phyloP scores from a whole-genome alignment of 2,113 vertebrate genomes.

The Festucalex cinctus region DNA sequence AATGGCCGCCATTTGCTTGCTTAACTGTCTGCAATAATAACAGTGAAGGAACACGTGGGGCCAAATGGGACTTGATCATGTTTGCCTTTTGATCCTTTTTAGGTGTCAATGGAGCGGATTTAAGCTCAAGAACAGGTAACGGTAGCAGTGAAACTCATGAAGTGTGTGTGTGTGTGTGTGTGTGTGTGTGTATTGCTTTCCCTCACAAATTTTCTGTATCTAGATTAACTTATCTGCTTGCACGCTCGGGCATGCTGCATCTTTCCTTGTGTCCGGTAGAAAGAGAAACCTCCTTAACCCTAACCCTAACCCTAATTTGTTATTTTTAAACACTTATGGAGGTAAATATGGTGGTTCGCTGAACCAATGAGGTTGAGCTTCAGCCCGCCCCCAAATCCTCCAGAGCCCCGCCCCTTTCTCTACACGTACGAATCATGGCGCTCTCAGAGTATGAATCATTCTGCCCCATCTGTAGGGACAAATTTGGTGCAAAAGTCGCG shows the following conservation, averaged over 20 bases:
- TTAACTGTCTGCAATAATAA: constrained; percentile 18
- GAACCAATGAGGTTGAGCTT: no score
- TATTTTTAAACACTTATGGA: no score
- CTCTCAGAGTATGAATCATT: no score
- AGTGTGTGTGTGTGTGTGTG: not conserved
- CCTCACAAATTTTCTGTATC: constrained; percentile 3
- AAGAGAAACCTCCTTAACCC: not conserved
- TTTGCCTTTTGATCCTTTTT: constrained; percentile 40
- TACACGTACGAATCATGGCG: no score
- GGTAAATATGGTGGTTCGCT: no score
- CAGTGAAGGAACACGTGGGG: constrained; percentile 13
- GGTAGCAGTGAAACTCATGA: not conserved
- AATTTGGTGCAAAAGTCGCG: no score
- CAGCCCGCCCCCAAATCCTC: no score
- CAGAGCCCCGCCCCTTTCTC: no score
- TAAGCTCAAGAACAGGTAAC: constrained; percentile 56
- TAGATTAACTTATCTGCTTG: constrained; percentile 38
- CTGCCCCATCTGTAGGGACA: no score
- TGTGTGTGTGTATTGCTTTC: not conserved
- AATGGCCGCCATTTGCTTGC: constrained; percentile 45
- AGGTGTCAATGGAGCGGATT: constrained; percentile 58
- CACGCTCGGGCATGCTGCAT: constrained; percentile 22
- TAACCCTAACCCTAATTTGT: no score
- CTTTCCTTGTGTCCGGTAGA: not conserved
- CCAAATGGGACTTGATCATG: constrained; percentile 27